Base-by-base conservation (phyloP, 2,888 invertebrate species). In the Chrysotoxum bicinctum region DNA sequence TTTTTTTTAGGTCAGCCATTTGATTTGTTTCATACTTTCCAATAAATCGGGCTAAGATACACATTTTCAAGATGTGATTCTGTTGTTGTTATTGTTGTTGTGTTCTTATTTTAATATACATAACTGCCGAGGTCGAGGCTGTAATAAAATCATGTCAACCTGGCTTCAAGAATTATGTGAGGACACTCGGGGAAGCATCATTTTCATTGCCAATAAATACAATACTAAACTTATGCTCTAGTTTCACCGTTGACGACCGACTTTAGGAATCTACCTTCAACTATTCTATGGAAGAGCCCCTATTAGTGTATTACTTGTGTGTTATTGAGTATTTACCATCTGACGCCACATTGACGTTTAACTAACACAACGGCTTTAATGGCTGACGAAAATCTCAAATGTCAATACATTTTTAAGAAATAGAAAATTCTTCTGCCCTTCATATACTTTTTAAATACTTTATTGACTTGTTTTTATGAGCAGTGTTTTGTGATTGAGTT, bases 171-270 rank as follows among this genome's bases (percentile, higher is more conserved):
- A 43, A 52, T 77, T 50, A n/a, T 60, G 19, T 32, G n/a, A 69
- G 66, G 68, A 45, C 35, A 50, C 32, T 30, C n/a, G 48, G 12
- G 19, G 19, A 50, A 76, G 26, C 30, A 64, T 45, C 19, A 64
- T 45, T 54, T 70, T 66, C 64, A 64, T 78, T 40, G 60, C 54
- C 72, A 72, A 78, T 64, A 64, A 72, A 66, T 78, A 70, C 43
- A 54, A 45, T 16, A 56, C 54, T 8, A 32, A 35, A 14, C 12
- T 14, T 37, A 54, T 56, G 19, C 10, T 8, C 21, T 30, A 32
- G 58, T 19, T 58, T 50, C 48, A 68, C 68, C 52, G 23, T 50
- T 62, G 21, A 3, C 37, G 14, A 14, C 10, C 10, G 54, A 5
- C 16, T 9, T 21, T 4, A 40, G 62, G 12, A 62, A 4, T 45